phyloP scores from a whole-genome alignment of 2,888 invertebrate genomes.

The Pasiphila rectangulata region DNA sequence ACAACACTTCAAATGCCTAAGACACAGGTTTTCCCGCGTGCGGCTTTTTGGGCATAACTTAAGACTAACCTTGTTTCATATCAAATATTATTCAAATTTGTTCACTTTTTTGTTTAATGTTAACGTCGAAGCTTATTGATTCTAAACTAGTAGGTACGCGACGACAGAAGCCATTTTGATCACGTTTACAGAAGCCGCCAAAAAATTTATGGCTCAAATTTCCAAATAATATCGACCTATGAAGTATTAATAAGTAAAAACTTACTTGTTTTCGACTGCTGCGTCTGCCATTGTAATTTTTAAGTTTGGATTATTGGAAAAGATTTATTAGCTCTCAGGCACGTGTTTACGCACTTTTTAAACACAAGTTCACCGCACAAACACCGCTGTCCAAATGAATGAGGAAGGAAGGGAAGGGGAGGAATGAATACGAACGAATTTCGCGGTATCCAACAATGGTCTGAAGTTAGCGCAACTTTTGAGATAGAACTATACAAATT shows the following conservation, averaged over 20 bases:
- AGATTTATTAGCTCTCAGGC: conserved; percentile 47
- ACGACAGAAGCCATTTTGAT: conserved; percentile 80
- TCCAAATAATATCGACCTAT: conserved; percentile 32
- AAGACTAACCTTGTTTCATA: conserved; percentile 2
- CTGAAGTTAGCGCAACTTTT: conserved; percentile 50
- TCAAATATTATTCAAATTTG: too few relatives aligned
- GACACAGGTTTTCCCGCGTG: conserved; percentile 66
- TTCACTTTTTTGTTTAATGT: too few relatives aligned
- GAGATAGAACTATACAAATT: conserved; percentile 40
- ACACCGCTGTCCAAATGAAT: conserved; percentile 76
- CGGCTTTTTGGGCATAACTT: conserved; percentile 48
- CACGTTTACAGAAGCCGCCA: conserved; percentile 73
- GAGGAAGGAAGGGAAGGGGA: conserved; percentile 54
- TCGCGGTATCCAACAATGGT: conserved; percentile 52
- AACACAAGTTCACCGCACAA: conserved; percentile 74
- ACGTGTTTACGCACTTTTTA: conserved; percentile 69
- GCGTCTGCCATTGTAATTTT: conserved; percentile 84
- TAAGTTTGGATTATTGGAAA: conserved; percentile 41
- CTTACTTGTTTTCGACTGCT: conserved; percentile 85
- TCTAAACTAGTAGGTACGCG: not conserved
- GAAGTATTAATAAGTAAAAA: conserved; percentile 47
- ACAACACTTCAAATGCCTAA: not conserved
- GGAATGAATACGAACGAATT: conserved; percentile 50
- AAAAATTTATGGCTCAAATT: conserved; percentile 49
- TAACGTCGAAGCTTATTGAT: too few relatives aligned